A percentile compares a stretch with the other conserved stretches of the same genome.
phyloP scores from a whole-genome alignment of 2,888 invertebrate genomes.

The Odontothrips loti region DNA sequence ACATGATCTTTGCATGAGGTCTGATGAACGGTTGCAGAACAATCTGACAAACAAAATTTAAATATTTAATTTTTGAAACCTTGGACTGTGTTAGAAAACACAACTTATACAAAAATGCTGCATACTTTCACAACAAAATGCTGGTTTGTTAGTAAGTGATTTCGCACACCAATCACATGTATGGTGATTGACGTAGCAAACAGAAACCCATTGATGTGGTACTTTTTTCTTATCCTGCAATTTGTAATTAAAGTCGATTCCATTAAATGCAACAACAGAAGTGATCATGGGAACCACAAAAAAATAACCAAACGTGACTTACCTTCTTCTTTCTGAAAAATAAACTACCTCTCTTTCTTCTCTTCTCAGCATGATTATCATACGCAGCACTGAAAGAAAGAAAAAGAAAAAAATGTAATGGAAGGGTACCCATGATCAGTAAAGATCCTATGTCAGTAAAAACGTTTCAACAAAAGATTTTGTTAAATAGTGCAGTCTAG shows the following conservation, averaged over 20 bases:
- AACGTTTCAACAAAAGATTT: background rate
- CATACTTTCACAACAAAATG: slow-evolving; percentile 81
- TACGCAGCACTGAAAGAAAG: slow-evolving; percentile 41
- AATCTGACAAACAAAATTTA: slow-evolving; percentile 56
- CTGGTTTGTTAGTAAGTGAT: slow-evolving; percentile 71
- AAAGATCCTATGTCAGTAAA: too few species aligned
- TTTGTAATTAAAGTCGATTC: slow-evolving; percentile 42
- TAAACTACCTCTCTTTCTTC: slow-evolving; percentile 80
- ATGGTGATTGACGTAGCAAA: slow-evolving; percentile 59
- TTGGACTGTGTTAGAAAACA: background rate
- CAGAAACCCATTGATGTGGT: slow-evolving; percentile 70
- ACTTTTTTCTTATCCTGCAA: slow-evolving; percentile 69
- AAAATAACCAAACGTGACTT: slow-evolving; percentile 36
- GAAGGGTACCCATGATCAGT: too few species aligned
- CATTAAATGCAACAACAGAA: background rate
- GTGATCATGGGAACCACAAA: background rate
- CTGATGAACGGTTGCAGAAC: slow-evolving; percentile 81
- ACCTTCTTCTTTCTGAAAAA: slow-evolving; percentile 91
- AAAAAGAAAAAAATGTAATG: slow-evolving; percentile 32
- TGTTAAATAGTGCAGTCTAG: slow-evolving; percentile 26
- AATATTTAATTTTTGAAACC: slow-evolving; percentile 24
- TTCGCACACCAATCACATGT: slow-evolving; percentile 76
- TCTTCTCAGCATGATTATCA: slow-evolving; percentile 73
- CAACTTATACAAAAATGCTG: slow-evolving; percentile 36
- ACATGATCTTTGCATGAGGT: slow-evolving; percentile 85